Base-by-base conservation (phyloP, 2,797 vertebrate species). In the Poecilia wingei region DNA sequence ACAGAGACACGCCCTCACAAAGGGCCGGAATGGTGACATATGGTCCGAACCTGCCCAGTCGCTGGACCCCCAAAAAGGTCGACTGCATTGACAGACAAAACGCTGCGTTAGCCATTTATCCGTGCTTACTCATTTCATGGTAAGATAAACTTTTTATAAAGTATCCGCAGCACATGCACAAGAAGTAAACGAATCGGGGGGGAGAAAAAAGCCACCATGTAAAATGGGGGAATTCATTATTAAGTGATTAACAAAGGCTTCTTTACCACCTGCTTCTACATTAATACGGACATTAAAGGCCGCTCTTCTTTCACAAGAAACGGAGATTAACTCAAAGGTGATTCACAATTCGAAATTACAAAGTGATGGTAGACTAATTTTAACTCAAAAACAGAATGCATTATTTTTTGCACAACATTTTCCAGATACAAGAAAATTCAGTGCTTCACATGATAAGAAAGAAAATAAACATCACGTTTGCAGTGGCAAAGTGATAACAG, bases 21-120 rank as follows among this genome's bases (percentile, higher is more conserved):
- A 94, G 90, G 89, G 68, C 80, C 86, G 96, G 97, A 97, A 97
- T 96, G 97, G 97, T 97, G 97, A 97, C 97, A 97, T 98, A 97
- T 97, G 97, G 97, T 97, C 96, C 82, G 81, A 95, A 93, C 95
- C 95, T 97, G 96, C 96, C 96, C 87, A 87, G 90, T 93, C 91
- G 83, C 90, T 88, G 94, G 95, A 94, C 93, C 95, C 94, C 95
- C 96, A 95, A 95, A 25, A 93, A 94, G 96, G 84, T 91, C 73
- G 91, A 95, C 94, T 93, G 94, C 90, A 94, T 91, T 93, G 92
- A 90, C 76, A 79, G 94, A 96, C 95, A 96, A 96, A 96, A 96
- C 92, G 94, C 87, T 71, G 73, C 93, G 92, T 93, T 91, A 89
- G 91, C 93, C 93, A 95, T 94, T 96, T 95, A 96, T 95, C 93